A percentile compares a stretch with the other conserved stretches of the same genome.
These are phyloP conservation scores for Ips nitidus DNA, from an alignment of 1,140 invertebrate genomes.

Conservation along the genomic window DNA sequence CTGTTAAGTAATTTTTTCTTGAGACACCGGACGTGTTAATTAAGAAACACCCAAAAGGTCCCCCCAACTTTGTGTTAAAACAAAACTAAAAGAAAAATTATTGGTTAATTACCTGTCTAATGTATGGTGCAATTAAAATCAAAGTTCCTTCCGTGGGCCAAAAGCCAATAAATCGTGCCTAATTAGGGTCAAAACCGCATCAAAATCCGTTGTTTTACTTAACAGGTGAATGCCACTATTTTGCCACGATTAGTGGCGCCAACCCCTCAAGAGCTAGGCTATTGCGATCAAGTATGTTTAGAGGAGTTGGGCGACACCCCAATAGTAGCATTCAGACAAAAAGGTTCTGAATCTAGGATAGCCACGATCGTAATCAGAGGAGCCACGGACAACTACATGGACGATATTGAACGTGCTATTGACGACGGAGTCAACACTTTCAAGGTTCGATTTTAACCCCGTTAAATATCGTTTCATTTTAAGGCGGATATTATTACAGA, in stretches of 20 bases:
- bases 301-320: constrained; percentile 96
- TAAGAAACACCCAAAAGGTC: too few species aligned
- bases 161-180: too few species aligned
- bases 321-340: constrained; percentile 88
- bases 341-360: constrained; percentile 79
- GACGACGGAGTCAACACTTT: constrained; percentile 99
- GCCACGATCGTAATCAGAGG: constrained; percentile 94
- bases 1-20: too few species aligned
- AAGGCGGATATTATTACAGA: constrained; percentile 38
- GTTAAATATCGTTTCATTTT: background rate
- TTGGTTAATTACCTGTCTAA: too few species aligned
- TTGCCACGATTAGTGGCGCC: constrained; percentile 71
- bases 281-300: constrained; percentile 88
- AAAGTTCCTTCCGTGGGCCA: too few species aligned
- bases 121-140: too few species aligned
- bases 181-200: too few species aligned
- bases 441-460: constrained; percentile 64
- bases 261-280: constrained; percentile 88
- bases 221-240: constrained; percentile 54
- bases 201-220: background rate
- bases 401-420: constrained; percentile 97
- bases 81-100: too few species aligned
- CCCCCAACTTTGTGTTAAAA: too few species aligned
- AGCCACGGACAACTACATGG: constrained; percentile 98
- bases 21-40: too few species aligned